phyloP scores from a whole-genome alignment of 2,888 invertebrate genomes.

The Agonopterix heracliana region DNA sequence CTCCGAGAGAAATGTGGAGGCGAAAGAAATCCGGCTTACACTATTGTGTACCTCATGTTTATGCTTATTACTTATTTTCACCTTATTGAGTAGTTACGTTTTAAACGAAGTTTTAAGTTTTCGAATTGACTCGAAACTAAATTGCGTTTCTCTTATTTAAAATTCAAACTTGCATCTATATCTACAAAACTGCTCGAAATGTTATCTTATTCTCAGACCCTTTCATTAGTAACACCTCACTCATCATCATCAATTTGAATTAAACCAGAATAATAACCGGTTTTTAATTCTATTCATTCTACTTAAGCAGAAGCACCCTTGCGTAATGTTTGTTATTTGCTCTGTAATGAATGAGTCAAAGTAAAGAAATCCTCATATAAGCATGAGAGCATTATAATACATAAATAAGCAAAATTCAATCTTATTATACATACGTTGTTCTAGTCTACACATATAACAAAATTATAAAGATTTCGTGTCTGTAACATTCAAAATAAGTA shows the following conservation, averaged over 20 bases:
- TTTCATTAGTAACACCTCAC: neutral
- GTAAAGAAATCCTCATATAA: too few relatives aligned
- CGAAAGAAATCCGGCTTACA: constrained; percentile 65
- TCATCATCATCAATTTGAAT: constrained; percentile 37
- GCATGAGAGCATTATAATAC: too few relatives aligned
- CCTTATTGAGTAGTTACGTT: constrained; percentile 53
- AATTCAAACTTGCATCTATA: too few relatives aligned
- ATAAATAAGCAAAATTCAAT: too few relatives aligned
- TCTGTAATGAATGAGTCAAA: neutral
- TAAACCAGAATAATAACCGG: constrained; percentile 44
- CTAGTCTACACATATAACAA: too few relatives aligned
- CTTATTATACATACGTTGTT: too few relatives aligned
- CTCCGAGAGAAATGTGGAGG: constrained; percentile 62
- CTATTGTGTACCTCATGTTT: constrained; percentile 64
- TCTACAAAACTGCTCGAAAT: too few relatives aligned
- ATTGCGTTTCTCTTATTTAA: too few relatives aligned
- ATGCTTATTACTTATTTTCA: constrained; percentile 72
- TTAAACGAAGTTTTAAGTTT: constrained; percentile 24
- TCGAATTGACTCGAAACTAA: too few relatives aligned
- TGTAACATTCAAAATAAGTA: too few relatives aligned
- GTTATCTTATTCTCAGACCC: neutral
- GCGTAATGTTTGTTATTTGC: constrained; percentile 1
- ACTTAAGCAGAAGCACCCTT: constrained; percentile 9
- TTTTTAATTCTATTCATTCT: constrained; percentile 27
- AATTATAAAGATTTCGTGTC: too few relatives aligned